A percentile compares a stretch with the other conserved stretches of the same genome.
phyloP scores from a whole-genome alignment of 1,140 invertebrate genomes.

The Diorhabda carinulata region DNA sequence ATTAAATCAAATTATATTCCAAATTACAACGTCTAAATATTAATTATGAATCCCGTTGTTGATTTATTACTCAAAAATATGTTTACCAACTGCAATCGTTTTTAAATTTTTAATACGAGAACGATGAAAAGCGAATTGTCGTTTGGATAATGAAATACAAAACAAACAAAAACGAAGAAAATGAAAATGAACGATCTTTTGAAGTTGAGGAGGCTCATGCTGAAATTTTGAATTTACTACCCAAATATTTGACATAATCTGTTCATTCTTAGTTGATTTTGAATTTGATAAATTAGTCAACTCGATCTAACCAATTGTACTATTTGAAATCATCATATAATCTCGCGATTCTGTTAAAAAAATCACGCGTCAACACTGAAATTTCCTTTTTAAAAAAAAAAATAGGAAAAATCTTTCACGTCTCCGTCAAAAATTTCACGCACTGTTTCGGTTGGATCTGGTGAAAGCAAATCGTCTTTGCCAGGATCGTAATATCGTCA shows the following conservation, averaged over 20 bases:
- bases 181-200: neutral
- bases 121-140: neutral
- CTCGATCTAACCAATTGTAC: too few relatives aligned
- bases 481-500: neutral
- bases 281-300: too few relatives aligned
- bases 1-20: too few relatives aligned
- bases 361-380: too few relatives aligned
- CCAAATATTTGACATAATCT: too few relatives aligned
- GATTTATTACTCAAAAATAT: neutral
- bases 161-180: neutral
- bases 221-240: too few relatives aligned
- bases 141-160: neutral
- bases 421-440: conserved; percentile 2
- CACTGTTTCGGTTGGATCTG: neutral
- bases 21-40: too few relatives aligned
- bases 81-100: neutral
- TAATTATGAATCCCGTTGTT: neutral
- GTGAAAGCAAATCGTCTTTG: neutral
- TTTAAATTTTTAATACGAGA: neutral
- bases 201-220: neutral
- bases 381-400: too few relatives aligned
- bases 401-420: neutral
- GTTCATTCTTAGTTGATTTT: too few relatives aligned
- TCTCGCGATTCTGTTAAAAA: too few relatives aligned
- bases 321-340: too few relatives aligned